Evolutionary conservation across 1,140 invertebrate genomes (phyloP), one percentile per base, ranked within the genome.

Genomic region (Microplitis demolitor): DNA sequence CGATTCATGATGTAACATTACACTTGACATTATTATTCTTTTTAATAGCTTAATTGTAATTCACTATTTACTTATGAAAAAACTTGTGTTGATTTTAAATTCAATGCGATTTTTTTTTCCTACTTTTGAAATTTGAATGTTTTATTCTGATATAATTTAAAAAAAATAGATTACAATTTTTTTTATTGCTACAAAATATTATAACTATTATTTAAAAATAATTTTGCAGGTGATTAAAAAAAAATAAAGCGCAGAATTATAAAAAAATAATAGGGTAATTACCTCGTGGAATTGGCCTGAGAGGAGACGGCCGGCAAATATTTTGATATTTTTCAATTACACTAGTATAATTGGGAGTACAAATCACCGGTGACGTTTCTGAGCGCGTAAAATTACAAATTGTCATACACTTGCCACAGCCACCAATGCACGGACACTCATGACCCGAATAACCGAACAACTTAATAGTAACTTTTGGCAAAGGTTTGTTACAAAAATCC

Each of bases 221-320:
- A 24, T 24, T 24, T 24, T 24, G 24, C 2, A 2, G 24, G 24
- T 24, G 2, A 24, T 24, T 24, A 2, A 24, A 24, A 24, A 24
- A 24, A 24, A 39, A 1, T 9, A 5, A 39, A 39, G 37, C 9
- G 4, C 9, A 5, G 9, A 11, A 37, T 56, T 35, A 37, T 63
- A 35, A 24, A 1, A 45, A 53, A 67, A 31, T 51, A 70, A 61
- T 63, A 58, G 14, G 66, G 58, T 75, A 75, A 77, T 84, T 74
- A 85, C 84, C 77, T 77, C 80, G 77, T 11, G 79, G 74, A 1
- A 82, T 53, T 4, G 83, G 81, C 56, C 82, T 80, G n/a, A 86
- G 50, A 1, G 82, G 80, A 5, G 77, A 66, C 0, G 85, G 78
- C 16, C 81, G 78, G 66, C 81, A 81, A n/a, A 83, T 67, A 66